A percentile compares a stretch with the other conserved stretches of the same genome.
phyloP scores from a whole-genome alignment of 2,797 vertebrate genomes.

The Hippoglossus hippoglossus region DNA sequence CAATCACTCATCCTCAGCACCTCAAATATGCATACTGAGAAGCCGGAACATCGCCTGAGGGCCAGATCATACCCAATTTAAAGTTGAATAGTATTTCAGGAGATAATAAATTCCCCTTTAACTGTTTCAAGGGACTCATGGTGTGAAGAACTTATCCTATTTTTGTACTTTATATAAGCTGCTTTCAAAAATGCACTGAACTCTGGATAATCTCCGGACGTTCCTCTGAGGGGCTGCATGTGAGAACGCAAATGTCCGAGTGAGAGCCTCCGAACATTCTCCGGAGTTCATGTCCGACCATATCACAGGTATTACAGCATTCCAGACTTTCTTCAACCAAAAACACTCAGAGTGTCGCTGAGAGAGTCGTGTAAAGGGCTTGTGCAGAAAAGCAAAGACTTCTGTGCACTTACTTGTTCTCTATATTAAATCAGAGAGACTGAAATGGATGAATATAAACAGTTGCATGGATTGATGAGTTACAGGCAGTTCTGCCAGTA shows the following conservation, averaged over 20 bases:
- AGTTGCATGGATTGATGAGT: conserved; percentile 11
- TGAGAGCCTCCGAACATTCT: too few species aligned
- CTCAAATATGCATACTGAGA: conserved; percentile 4
- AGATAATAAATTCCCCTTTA: neutral
- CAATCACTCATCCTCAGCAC: neutral
- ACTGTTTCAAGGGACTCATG: neutral
- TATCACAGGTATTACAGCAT: too few species aligned
- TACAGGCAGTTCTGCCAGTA: conserved; percentile 10
- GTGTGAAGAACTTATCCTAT: too few species aligned
- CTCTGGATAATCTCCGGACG: too few species aligned
- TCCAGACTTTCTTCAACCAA: too few species aligned
- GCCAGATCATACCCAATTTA: neutral
- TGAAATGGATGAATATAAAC: neutral
- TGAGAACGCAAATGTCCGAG: too few species aligned
- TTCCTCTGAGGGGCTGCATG: too few species aligned
- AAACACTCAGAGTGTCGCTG: too few species aligned
- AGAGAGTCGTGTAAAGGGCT: too few species aligned
- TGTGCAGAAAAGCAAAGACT: neutral
- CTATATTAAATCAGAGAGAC: neutral
- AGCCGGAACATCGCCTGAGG: neutral
- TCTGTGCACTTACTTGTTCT: neutral
- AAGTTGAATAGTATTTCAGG: neutral
- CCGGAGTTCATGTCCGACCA: too few species aligned
- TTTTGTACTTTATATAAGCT: too few species aligned
- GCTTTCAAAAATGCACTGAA: too few species aligned